Percentiles rank a stretch among this genome's conserved stretches.
These are phyloP conservation scores for Ephestia elutella DNA, from an alignment of 1,140 invertebrate species.

Conservation along the genomic window DNA sequence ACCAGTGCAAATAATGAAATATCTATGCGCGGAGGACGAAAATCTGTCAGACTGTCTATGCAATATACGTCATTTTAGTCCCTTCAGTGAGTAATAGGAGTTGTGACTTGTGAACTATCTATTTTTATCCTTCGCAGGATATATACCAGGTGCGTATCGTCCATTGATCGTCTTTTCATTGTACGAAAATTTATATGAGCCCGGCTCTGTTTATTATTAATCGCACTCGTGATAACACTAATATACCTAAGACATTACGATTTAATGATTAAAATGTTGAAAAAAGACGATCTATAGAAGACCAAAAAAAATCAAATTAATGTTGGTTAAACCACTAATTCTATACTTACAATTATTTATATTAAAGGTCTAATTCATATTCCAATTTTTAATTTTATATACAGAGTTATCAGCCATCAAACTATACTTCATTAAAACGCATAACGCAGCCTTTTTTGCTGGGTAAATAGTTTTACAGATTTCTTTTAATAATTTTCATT, in stretches of 20 bases:
- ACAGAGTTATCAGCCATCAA: conserved; percentile 47
- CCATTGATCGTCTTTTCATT: background rate
- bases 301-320: background rate
- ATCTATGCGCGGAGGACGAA: too few relatives aligned
- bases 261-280: background rate
- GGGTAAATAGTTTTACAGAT: background rate
- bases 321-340: conserved; percentile 2
- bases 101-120: too few relatives aligned
- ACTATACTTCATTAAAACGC: conserved; percentile 35
- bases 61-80: too few relatives aligned
- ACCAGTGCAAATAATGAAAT: too few relatives aligned
- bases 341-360: background rate
- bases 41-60: too few relatives aligned
- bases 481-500: background rate
- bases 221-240: background rate
- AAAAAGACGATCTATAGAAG: background rate
- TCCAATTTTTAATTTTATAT: conserved; percentile 30
- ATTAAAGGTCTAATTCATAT: conserved; percentile 16
- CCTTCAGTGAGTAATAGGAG: too few relatives aligned
- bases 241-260: background rate
- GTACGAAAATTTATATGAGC: background rate
- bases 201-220: background rate
- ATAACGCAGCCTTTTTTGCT: background rate
- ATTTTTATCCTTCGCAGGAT: too few relatives aligned
- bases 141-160: too few relatives aligned